These are phyloP conservation scores for Congeria kusceri DNA, from an alignment of 2,888 invertebrate genomes.

Conservation along the genomic window DNA sequence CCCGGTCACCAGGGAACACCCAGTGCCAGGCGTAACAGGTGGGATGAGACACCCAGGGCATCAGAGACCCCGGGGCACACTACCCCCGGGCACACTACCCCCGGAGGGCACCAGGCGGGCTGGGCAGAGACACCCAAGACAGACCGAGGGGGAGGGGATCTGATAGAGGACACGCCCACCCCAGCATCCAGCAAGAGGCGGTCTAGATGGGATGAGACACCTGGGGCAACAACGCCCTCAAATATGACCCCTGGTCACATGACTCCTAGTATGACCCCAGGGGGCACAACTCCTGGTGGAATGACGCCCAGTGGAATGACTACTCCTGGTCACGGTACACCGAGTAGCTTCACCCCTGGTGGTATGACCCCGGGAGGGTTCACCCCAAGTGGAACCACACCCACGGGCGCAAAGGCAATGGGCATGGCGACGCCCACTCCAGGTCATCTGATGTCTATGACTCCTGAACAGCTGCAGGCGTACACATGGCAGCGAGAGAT, in stretches of 20 bases:
- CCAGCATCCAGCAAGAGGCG: slow-evolving; percentile 97
- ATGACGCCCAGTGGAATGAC: slow-evolving; percentile 82
- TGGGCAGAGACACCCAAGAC: slow-evolving; percentile 99
- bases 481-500: slow-evolving; percentile 99
- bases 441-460: slow-evolving; percentile 97
- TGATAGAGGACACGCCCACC: slow-evolving; percentile 95
- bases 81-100: slow-evolving; percentile 90
- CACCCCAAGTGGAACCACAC: slow-evolving; percentile 86
- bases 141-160: slow-evolving; percentile 89
- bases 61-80: slow-evolving; percentile 30
- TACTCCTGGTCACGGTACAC: slow-evolving; percentile 85
- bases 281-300: slow-evolving; percentile 79
- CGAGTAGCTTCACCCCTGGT: slow-evolving; percentile 81
- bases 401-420: slow-evolving; percentile 94
- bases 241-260: slow-evolving; percentile 87
- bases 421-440: slow-evolving; percentile 99
- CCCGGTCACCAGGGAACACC: slow-evolving; percentile 85
- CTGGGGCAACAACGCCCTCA: slow-evolving; percentile 88
- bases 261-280: slow-evolving; percentile 84
- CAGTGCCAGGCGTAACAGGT: slow-evolving; percentile 93
- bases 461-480: slow-evolving; percentile 99
- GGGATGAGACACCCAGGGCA: slow-evolving; percentile 97
- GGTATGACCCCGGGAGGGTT: slow-evolving; percentile 85
- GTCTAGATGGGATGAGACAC: slow-evolving; percentile 99
- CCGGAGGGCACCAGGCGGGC: slow-evolving; percentile 91